phyloP scores from a whole-genome alignment of 2,888 invertebrate species.

The Drosophila monieri region DNA sequence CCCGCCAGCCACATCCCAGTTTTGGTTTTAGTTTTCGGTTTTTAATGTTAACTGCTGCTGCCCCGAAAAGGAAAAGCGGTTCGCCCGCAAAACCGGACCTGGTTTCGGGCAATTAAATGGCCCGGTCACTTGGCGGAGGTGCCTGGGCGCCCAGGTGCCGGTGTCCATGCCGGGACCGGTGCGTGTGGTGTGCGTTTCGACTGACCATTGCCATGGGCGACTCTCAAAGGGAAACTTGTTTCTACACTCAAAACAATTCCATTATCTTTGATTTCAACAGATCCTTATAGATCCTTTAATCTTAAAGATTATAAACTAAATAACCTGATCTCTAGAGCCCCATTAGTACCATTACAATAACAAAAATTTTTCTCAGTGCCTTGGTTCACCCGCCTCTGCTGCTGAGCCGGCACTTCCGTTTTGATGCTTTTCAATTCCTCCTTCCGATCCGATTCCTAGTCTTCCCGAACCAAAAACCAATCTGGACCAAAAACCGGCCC shows the following conservation, averaged over 20 bases:
- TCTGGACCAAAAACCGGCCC: conserved; percentile 1
- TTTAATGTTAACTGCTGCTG: neutral
- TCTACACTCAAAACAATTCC: neutral
- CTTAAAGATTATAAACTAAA: neutral
- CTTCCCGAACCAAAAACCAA: neutral
- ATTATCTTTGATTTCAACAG: neutral
- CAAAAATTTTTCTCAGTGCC: conserved; percentile 4
- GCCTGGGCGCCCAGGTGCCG: neutral
- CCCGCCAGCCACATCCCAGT: conserved; percentile 14
- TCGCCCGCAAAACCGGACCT: conserved; percentile 33
- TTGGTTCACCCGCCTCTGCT: conserved; percentile 6
- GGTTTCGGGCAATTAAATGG: conserved; percentile 15
- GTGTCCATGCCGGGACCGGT: conserved; percentile 7
- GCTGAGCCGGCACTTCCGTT: conserved; percentile 27
- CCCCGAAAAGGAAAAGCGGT: conserved; percentile 37
- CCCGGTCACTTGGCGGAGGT: conserved; percentile 12
- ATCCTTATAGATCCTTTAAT: neutral
- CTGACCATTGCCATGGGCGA: conserved; percentile 19
- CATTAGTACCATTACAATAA: neutral
- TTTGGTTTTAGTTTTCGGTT: neutral
- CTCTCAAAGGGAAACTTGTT: conserved; percentile 19
- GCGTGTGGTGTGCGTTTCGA: conserved; percentile 20
- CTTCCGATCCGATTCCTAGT: conserved; percentile 9
- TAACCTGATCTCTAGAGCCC: neutral
- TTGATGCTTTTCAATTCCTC: conserved; percentile 8